A percentile compares a stretch with the other conserved stretches of the same genome.
Conservation (phyloP, 2,797 vertebrate genomes). For the Hemibagrus guttatus region DNA sequence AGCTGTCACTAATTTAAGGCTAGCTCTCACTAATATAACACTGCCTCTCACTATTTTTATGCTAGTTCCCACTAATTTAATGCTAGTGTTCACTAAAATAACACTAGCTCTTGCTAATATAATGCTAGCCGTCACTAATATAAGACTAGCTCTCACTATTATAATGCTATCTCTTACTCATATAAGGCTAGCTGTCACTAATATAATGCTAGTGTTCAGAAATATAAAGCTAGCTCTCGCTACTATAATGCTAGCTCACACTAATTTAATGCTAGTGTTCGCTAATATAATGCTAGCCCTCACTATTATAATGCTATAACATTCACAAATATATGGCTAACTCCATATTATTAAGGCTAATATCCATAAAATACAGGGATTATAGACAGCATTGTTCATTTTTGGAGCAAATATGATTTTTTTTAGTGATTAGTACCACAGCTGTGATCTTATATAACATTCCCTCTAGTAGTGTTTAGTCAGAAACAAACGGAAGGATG, state of each 20-base stretch:
- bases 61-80: neutral
- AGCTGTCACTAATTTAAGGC: neutral
- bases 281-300: neutral
- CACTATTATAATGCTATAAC: neutral
- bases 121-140: neutral
- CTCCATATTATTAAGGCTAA: neutral
- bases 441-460: slow-evolving; percentile 27
- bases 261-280: neutral
- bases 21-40: neutral
- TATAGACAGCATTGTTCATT: neutral
- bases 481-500: neutral
- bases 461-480: neutral
- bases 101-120: neutral
- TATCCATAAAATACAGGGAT: neutral
- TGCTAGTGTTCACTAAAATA: neutral
- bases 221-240: neutral
- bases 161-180: neutral
- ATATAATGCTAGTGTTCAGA: neutral
- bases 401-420: neutral
- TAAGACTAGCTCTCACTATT: neutral
- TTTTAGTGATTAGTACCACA: neutral
- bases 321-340: neutral
- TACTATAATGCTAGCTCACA: neutral
- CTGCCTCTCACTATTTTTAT: neutral
- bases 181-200: neutral